A percentile compares a stretch with the other conserved stretches of the same genome.
Evolutionary conservation across 2,888 invertebrate genomes (phyloP).

Genomic region (Synanthedon tipuliformis): DNA sequence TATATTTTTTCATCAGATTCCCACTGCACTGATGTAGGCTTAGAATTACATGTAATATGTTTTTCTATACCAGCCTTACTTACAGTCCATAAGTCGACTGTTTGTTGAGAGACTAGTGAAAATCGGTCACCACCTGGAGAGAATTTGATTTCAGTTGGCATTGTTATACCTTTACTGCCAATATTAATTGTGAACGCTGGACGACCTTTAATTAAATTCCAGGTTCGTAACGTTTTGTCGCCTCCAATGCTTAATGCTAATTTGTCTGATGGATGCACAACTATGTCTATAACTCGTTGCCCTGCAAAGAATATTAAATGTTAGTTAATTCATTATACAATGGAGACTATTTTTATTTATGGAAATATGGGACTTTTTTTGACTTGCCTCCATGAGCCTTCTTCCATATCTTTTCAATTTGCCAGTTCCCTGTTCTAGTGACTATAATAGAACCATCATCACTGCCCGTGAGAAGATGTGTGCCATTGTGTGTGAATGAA

Average conservation of each 20-base stretch:
- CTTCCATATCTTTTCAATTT: slow-evolving; percentile 83
- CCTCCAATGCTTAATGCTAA: slow-evolving; percentile 87
- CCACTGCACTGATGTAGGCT: slow-evolving; percentile 80
- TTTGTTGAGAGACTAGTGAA: slow-evolving; percentile 77
- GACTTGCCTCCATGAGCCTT: slow-evolving; percentile 81
- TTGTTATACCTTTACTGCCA: slow-evolving; percentile 72
- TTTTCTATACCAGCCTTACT: slow-evolving; percentile 80
- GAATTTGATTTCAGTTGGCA: slow-evolving; percentile 73
- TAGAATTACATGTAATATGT: slow-evolving; percentile 74
- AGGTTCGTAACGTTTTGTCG: slow-evolving; percentile 87
- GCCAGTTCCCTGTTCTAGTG: slow-evolving; percentile 87
- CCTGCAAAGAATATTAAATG: slow-evolving; percentile 35
- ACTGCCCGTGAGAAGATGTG: slow-evolving; percentile 85
- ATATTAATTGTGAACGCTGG: slow-evolving; percentile 91
- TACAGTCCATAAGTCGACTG: slow-evolving; percentile 84
- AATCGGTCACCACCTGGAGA: slow-evolving; percentile 83
- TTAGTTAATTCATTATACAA: background rate
- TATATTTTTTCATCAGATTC: slow-evolving; percentile 72
- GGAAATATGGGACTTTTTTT: slow-evolving; percentile 1
- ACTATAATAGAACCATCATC: slow-evolving; percentile 87
- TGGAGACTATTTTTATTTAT: background rate
- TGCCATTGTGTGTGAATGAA: slow-evolving; percentile 79
- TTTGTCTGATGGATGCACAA: slow-evolving; percentile 91
- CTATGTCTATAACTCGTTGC: slow-evolving; percentile 76
- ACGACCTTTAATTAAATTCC: slow-evolving; percentile 94